These are phyloP conservation scores for Paracanthobrama guichenoti DNA, from an alignment of 2,113 vertebrate genomes.

Conservation along the genomic window DNA sequence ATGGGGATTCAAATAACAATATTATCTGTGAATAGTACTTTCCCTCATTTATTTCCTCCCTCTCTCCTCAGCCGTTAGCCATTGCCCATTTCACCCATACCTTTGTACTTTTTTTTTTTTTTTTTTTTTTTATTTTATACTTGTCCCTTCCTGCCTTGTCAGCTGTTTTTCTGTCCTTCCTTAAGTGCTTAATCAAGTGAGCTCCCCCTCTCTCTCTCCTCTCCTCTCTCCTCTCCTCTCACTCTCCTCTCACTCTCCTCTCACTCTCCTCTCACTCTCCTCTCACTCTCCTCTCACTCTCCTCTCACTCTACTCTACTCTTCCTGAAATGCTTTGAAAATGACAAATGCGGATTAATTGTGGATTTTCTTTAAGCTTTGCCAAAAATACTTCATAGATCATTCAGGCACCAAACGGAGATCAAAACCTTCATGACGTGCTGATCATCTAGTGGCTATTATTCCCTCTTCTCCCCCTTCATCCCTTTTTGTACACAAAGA, in stretches of 20 bases:
- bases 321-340: conserved; percentile 39
- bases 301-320: not conserved
- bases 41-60: not conserved
- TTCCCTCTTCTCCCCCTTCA: not conserved
- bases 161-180: not conserved
- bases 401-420: conserved; percentile 13
- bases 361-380: conserved; percentile 52
- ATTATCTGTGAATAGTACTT: not conserved
- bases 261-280: too few species aligned
- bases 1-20: not conserved
- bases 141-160: conserved; percentile 18
- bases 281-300: not conserved
- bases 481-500: not conserved
- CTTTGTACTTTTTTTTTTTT: not conserved
- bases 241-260: too few species aligned
- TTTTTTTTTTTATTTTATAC: not conserved
- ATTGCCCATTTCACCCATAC: not conserved
- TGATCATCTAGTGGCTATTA: not conserved
- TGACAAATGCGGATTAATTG: conserved; percentile 54
- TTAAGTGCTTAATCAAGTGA: conserved; percentile 24
- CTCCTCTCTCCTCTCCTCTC: too few species aligned
- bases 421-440: not conserved
- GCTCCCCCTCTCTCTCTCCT: not conserved
- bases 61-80: not conserved
- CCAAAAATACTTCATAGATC: conserved; percentile 50